These are phyloP conservation scores for Lasiurus cinereus DNA, from an alignment of 2,113 vertebrate species.

Conservation along the genomic window DNA sequence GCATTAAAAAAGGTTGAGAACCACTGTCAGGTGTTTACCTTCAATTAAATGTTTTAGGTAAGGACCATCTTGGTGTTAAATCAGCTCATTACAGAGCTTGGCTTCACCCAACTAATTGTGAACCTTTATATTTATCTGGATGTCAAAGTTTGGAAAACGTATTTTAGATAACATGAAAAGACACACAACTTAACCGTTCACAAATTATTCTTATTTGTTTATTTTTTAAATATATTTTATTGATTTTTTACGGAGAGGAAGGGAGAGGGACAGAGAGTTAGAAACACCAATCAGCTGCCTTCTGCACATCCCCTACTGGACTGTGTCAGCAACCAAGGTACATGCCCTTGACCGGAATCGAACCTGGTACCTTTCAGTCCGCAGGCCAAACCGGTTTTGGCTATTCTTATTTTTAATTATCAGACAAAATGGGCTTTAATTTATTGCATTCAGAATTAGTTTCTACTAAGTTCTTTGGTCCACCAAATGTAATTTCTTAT, in stretches of 20 bases:
- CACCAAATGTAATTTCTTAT: neutral
- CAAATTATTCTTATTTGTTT: constrained; percentile 18
- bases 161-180: constrained; percentile 6
- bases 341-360: too few relatives aligned
- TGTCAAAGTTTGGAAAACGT: neutral
- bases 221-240: neutral
- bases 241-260: too few relatives aligned
- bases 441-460: constrained; percentile 19
- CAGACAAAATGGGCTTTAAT: constrained; percentile 38
- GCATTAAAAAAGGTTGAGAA: too few relatives aligned
- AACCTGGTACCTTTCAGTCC: too few relatives aligned
- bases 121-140: constrained; percentile 5
- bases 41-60: neutral
- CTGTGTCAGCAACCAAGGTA: too few relatives aligned
- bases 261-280: too few relatives aligned
- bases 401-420: neutral
- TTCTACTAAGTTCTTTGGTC: neutral
- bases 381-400: too few relatives aligned
- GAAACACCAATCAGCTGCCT: too few relatives aligned
- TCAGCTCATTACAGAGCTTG: neutral
- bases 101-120: neutral
- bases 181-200: neutral
- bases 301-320: too few relatives aligned
- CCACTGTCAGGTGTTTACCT: neutral
- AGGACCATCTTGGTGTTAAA: neutral